A percentile compares a stretch with the other conserved stretches of the same genome.
Evolutionary conservation across 1,140 invertebrate species (phyloP).

Genomic region (Bombus sylvicola): DNA sequence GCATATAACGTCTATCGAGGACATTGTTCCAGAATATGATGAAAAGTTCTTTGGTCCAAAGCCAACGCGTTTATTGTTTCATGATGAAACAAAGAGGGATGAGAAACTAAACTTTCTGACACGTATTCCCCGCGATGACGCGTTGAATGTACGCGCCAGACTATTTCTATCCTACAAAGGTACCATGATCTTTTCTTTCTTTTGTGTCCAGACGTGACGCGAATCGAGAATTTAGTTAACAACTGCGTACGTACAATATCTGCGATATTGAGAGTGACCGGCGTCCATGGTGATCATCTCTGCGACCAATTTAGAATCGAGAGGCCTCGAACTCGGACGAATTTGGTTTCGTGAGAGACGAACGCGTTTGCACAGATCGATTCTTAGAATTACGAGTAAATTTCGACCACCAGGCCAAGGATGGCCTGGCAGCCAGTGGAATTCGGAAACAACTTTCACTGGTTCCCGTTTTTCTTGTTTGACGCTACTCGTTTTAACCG

Average conservation of each 20-base stretch:
- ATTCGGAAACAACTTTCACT: conserved; percentile 73
- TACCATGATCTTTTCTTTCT: conserved; percentile 4
- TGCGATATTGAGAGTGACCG: conserved; percentile 69
- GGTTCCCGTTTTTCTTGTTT: conserved; percentile 8
- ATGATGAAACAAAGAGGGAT: conserved; percentile 28
- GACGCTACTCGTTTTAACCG: conserved; percentile 16
- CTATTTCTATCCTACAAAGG: conserved; percentile 34
- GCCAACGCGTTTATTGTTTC: conserved; percentile 47
- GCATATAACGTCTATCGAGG: neutral
- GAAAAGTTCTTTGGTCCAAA: conserved; percentile 3
- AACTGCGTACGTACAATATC: conserved; percentile 74
- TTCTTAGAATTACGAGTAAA: neutral
- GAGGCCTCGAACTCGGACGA: neutral
- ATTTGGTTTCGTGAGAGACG: neutral
- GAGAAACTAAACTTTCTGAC: conserved; percentile 57
- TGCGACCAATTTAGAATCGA: conserved; percentile 4
- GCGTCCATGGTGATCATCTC: conserved; percentile 79
- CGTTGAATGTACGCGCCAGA: neutral
- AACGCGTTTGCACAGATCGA: neutral
- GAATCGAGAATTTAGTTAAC: neutral
- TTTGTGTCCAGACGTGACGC: neutral
- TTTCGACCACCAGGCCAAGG: conserved; percentile 6
- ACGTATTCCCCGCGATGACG: conserved; percentile 21
- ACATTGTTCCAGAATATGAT: neutral
- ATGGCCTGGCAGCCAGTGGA: neutral